phyloP scores from a whole-genome alignment of 2,797 vertebrate genomes.

The Pseudomugil gertrudae region DNA sequence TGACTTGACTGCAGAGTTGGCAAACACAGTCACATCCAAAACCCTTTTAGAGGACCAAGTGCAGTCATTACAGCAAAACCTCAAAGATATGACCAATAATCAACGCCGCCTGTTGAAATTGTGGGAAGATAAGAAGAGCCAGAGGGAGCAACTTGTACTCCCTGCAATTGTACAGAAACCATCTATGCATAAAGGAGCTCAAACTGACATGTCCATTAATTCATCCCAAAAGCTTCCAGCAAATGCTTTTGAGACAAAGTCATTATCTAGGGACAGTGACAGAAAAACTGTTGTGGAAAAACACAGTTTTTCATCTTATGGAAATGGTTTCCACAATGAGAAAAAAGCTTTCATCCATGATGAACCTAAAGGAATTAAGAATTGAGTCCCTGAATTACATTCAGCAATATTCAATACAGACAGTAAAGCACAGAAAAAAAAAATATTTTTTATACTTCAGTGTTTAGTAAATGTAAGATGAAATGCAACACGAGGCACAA shows the following conservation, averaged over 20 bases:
- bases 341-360: constrained; percentile 70
- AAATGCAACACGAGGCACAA: background rate
- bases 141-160: constrained; percentile 77
- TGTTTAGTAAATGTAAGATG: background rate
- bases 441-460: too few relatives aligned
- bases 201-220: constrained; percentile 83
- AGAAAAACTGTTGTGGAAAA: constrained; percentile 73
- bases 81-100: constrained; percentile 87
- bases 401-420: background rate
- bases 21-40: constrained; percentile 81
- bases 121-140: constrained; percentile 84
- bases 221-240: constrained; percentile 77
- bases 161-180: constrained; percentile 78
- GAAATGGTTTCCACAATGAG: constrained; percentile 71
- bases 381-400: constrained; percentile 29
- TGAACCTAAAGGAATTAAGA: constrained; percentile 69
- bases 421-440: too few relatives aligned
- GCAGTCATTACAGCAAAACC: constrained; percentile 81
- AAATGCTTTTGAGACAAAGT: constrained; percentile 75
- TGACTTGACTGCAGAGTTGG: constrained; percentile 80
- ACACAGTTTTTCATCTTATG: constrained; percentile 67
- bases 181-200: constrained; percentile 68
- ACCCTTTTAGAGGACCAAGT: constrained; percentile 84
- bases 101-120: constrained; percentile 83
- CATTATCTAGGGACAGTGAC: constrained; percentile 61